Evolutionary conservation across 2,888 invertebrate species (phyloP).

Genomic region (Trachelus tabidus): DNA sequence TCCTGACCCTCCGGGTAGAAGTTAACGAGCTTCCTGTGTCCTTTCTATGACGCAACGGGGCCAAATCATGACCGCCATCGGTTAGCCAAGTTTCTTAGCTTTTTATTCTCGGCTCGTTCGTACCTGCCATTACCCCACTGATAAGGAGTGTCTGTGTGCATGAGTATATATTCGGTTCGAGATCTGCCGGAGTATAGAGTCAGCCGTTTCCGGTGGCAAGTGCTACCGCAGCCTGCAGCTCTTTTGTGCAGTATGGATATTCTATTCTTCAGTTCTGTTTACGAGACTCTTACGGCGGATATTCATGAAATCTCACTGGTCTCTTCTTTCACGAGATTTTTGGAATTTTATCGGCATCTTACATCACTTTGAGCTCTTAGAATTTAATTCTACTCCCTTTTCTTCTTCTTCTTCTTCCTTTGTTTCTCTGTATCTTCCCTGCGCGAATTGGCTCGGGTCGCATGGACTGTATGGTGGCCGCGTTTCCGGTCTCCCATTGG

Average conservation of each 20-base stretch:
- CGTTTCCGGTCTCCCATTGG: neutral
- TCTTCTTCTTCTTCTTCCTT: neutral
- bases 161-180: neutral
- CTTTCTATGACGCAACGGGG: slow-evolving; percentile 28
- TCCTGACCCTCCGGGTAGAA: slow-evolving; percentile 43
- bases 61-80: neutral
- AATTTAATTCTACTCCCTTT: neutral
- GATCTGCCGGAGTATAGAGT: neutral
- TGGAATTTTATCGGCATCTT: neutral
- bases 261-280: neutral
- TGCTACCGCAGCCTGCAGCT: neutral
- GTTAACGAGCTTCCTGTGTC: slow-evolving; percentile 52
- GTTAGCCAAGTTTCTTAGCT: neutral
- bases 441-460: neutral
- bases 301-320: neutral
- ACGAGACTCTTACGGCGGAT: neutral
- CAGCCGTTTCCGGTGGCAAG: neutral
- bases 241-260: neutral
- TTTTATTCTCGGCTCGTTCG: neutral
- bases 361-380: neutral
- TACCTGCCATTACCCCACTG: slow-evolving; percentile 11
- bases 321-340: neutral
- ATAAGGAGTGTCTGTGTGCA: neutral
- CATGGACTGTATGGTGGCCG: neutral
- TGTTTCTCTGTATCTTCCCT: neutral